Evolutionary conservation across 2,888 invertebrate species (phyloP), one percentile per base, ranked within the genome.

Genomic region (Chrysolina americana): DNA sequence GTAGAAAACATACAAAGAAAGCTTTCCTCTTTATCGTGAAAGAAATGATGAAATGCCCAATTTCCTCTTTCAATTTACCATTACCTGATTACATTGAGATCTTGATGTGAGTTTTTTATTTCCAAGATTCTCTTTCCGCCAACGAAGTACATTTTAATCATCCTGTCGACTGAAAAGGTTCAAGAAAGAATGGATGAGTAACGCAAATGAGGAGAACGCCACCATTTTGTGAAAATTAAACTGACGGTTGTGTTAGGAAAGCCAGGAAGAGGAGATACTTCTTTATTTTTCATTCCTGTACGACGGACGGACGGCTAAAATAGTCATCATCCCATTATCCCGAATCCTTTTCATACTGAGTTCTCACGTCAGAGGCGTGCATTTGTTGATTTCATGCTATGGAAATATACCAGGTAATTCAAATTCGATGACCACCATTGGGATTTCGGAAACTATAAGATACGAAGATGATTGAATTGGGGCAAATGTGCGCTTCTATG

Each of bases 101-200:
- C 72, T 74, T 68, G 70, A 68, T 21, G 48, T n/a, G 19, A 66
- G 50, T 50, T 75, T 77, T 73, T 69, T 69, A 77, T 69, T 77
- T 75, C 73, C 63, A 59, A 68, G 53, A 73, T 72, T 71, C 65
- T 73, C 64, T 74, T 68, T 71, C 65, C 59, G 65, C 53, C 69
- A 47, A 47, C 65, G 69, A 73, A 73, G 74, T 73, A 71, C 69
- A 73, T 75, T 77, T 75, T 71, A 77, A 77, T 77, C 74, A 77
- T 74, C 68, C 68, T 59, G 71, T 65, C 73, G 73, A 66, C 56
- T 73, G 77, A 71, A 77, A 77, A 73, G 71, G 75, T 70, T 68
- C 75, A 70, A 71, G 68, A 75, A 73, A 77, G 73, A 69, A 41
- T 65, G 19, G 66, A 36, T 64, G 68, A 71, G 71, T 56, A 71